Evolutionary conservation across 2,888 invertebrate species (phyloP).

Genomic region (Eupeodes luniger): DNA sequence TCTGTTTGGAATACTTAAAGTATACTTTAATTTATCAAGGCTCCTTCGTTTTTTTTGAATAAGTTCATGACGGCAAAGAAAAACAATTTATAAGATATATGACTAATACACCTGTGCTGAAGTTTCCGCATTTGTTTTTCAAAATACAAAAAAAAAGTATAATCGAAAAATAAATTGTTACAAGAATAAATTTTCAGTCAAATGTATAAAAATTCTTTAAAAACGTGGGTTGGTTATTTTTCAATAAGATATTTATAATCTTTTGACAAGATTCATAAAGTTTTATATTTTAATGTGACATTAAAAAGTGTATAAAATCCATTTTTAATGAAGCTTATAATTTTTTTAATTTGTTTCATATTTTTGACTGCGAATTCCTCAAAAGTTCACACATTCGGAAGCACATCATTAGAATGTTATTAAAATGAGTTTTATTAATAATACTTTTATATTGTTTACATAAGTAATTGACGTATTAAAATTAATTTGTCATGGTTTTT

Average conservation of each 20-base stretch:
- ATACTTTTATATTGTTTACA: conserved; percentile 59
- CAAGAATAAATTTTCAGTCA: conserved; percentile 32
- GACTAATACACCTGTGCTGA: conserved; percentile 53
- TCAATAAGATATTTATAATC: neutral
- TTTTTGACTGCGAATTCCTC: conserved; percentile 36
- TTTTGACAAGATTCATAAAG: conserved; percentile 43
- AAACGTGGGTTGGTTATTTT: conserved; percentile 4
- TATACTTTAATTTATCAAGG: conserved; percentile 16
- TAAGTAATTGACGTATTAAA: conserved; percentile 37
- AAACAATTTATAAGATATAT: neutral
- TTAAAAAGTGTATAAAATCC: conserved; percentile 64
- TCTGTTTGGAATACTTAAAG: conserved; percentile 68
- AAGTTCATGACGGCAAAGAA: neutral
- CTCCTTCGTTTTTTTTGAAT: neutral
- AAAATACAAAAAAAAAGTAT: neutral
- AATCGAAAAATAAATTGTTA: conserved; percentile 20
- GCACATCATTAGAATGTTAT: conserved; percentile 52
- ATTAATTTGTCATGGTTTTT: conserved; percentile 4
- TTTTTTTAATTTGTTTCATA: conserved; percentile 51
- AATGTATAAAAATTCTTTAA: conserved; percentile 7
- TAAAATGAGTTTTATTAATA: conserved; percentile 63
- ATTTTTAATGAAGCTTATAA: conserved; percentile 67
- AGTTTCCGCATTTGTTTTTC: conserved; percentile 61
- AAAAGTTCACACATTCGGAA: conserved; percentile 57
- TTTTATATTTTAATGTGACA: conserved; percentile 57